phyloP scores from a whole-genome alignment of 2,797 vertebrate species.

The Mormyrus proboscirostris region DNA sequence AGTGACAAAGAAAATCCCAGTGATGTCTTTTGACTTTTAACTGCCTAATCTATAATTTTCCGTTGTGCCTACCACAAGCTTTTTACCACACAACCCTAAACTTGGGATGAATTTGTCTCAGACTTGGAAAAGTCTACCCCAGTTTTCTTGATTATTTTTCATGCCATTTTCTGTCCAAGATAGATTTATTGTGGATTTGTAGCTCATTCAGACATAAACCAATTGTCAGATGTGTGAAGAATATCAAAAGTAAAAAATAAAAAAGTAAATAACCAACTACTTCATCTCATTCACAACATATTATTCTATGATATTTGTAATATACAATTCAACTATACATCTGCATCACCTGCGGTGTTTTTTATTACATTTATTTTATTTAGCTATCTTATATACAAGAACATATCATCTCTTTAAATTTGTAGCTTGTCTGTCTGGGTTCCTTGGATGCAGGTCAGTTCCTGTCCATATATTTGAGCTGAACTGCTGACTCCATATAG shows the following conservation, averaged over 20 bases:
- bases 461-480: not conserved
- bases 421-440: not conserved
- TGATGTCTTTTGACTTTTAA: not conserved
- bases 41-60: not conserved
- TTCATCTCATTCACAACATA: not conserved
- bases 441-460: not conserved
- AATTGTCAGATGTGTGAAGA: not conserved
- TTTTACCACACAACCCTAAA: not conserved
- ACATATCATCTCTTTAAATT: not conserved
- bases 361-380: not conserved
- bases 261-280: not conserved
- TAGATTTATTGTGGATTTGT: conserved; percentile 18
- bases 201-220: not conserved
- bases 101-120: not conserved
- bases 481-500: not conserved
- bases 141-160: not conserved
- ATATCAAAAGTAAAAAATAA: not conserved
- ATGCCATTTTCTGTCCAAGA: not conserved
- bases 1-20: not conserved
- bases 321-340: not conserved
- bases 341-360: not conserved
- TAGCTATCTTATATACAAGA: not conserved
- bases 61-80: not conserved
- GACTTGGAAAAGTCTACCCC: not conserved
- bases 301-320: not conserved